A percentile compares a stretch with the other conserved stretches of the same genome.
These are phyloP conservation scores for Cheilosia scutellata DNA, from an alignment of 2,888 invertebrate species.

Conservation along the genomic window DNA sequence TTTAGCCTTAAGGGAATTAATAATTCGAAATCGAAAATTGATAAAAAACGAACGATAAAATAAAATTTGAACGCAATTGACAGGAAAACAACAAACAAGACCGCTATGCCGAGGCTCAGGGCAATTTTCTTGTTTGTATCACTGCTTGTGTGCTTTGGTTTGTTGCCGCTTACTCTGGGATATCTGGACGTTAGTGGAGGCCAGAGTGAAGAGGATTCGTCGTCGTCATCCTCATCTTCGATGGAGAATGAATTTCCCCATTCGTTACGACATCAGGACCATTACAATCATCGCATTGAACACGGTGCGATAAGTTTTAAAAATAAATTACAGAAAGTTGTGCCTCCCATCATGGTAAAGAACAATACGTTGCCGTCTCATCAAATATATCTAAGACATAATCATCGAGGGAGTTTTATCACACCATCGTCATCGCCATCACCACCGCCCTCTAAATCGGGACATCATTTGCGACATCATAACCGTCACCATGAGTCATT, in stretches of 20 bases:
- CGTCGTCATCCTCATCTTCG: conserved; percentile 44
- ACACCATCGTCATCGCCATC: conserved; percentile 22
- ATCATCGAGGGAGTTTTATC: conserved; percentile 54
- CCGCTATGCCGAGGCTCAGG: conserved; percentile 63
- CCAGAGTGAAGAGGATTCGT: conserved; percentile 49
- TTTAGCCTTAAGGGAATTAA: conserved; percentile 27
- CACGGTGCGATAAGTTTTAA: conserved; percentile 77
- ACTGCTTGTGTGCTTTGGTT: conserved; percentile 60
- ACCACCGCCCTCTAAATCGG: conserved; percentile 50
- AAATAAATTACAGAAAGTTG: conserved; percentile 40
- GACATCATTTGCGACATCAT: conserved; percentile 82
- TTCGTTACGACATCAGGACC: conserved; percentile 79
- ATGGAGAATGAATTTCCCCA: conserved; percentile 75
- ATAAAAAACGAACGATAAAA: conserved; percentile 43
- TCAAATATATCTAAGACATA: conserved; percentile 73
- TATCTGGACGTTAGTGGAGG: conserved; percentile 66
- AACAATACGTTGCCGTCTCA: conserved; percentile 40
- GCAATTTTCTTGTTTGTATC: conserved; percentile 59
- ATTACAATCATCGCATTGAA: conserved; percentile 78
- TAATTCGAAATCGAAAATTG: conserved; percentile 39
- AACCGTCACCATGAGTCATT: conserved; percentile 81
- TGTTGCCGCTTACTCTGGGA: conserved; percentile 65
- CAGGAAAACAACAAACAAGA: conserved; percentile 53
- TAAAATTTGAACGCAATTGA: conserved; percentile 58
- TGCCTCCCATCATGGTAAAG: conserved; percentile 7